A percentile compares a stretch with the other conserved stretches of the same genome.
These are phyloP conservation scores for Megaceryle maxima DNA, from an alignment of 2,113 vertebrate species.

Conservation along the genomic window DNA sequence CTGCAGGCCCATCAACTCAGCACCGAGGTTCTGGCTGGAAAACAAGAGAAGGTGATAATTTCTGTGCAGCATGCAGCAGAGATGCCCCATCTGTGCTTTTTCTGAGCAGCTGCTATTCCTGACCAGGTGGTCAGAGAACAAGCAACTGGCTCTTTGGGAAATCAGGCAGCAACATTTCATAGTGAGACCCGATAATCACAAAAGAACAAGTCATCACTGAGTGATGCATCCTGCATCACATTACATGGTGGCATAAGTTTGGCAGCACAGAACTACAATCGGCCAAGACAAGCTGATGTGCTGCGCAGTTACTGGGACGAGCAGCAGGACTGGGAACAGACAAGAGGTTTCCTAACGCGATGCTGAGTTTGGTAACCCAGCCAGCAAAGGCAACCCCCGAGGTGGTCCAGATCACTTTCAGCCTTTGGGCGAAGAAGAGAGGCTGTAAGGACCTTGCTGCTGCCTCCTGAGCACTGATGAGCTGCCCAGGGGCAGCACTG, in stretches of 20 bases:
- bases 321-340: not conserved
- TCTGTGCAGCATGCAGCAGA: not conserved
- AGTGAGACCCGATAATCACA: not conserved
- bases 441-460: not conserved
- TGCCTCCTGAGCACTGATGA: not conserved
- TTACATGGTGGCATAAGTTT: not conserved
- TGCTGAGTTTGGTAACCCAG: not conserved
- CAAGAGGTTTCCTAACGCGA: rapidly evolving
- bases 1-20: slow-evolving; percentile 96
- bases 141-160: not conserved
- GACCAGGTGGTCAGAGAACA: not conserved
- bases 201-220: not conserved
- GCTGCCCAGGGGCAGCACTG: not conserved
- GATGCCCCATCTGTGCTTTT: not conserved
- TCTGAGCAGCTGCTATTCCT: not conserved
- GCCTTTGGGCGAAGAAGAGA: not conserved
- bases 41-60: slow-evolving; percentile 8
- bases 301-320: rapidly evolving
- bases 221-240: not conserved
- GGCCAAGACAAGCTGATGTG: not conserved
- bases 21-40: slow-evolving; percentile 71
- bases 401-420: not conserved
- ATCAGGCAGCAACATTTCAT: not conserved
- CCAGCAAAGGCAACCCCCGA: not conserved
- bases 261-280: not conserved